Conservation (phyloP, 2,888 invertebrate genomes). For the Pediacus dermestoides region DNA sequence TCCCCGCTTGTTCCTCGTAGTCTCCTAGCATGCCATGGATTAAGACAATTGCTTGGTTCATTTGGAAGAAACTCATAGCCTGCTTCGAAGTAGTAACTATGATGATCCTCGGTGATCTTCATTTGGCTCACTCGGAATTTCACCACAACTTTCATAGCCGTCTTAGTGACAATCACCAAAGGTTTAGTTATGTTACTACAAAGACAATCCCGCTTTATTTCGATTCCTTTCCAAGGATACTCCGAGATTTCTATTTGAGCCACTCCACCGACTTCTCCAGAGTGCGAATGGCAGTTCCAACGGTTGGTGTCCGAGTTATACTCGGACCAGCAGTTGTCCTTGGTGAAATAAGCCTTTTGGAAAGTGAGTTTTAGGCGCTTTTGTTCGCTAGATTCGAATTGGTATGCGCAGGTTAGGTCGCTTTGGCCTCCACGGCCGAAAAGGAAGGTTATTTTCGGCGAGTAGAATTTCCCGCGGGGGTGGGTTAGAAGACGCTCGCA, state of each 20-base stretch:
- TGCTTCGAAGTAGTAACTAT: conserved; percentile 75
- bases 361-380: conserved; percentile 69
- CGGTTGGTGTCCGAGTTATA: conserved; percentile 65
- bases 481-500: conserved; percentile 62
- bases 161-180: conserved; percentile 63
- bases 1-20: conserved; percentile 71
- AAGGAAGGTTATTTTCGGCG: conserved; percentile 76
- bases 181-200: conserved; percentile 65
- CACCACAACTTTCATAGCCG: conserved; percentile 67
- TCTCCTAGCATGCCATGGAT: conserved; percentile 63
- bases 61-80: conserved; percentile 65
- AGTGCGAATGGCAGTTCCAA: conserved; percentile 62
- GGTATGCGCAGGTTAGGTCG: conserved; percentile 70
- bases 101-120: conserved; percentile 78
- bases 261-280: conserved; percentile 32
- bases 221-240: conserved; percentile 66
- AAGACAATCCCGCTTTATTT: conserved; percentile 68
- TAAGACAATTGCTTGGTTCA: conserved; percentile 59
- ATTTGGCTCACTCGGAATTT: conserved; percentile 73
- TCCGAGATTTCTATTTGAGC: conserved; percentile 56
- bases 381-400: conserved; percentile 68
- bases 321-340: conserved; percentile 63
- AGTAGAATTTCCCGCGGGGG: conserved; percentile 61
- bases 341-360: conserved; percentile 66
- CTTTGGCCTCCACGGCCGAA: conserved; percentile 77